Evolutionary conservation across 2,113 vertebrate genomes (phyloP).

Genomic region (Hirundichthys speculiger): DNA sequence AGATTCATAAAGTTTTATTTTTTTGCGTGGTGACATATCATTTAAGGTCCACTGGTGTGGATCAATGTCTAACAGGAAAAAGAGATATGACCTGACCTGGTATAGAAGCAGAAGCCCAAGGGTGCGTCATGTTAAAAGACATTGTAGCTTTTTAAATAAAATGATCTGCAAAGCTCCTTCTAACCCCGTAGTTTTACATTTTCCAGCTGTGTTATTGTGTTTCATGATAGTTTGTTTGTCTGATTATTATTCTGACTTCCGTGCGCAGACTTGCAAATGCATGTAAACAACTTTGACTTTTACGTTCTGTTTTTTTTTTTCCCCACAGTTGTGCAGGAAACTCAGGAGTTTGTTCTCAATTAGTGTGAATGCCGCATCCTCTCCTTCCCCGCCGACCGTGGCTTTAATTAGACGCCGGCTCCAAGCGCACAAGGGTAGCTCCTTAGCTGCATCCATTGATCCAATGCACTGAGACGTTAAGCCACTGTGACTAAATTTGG

Average conservation of each 20-base stretch:
- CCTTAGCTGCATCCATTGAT: conserved; percentile 49
- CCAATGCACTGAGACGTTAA: conserved; percentile 20
- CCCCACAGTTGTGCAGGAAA: not conserved
- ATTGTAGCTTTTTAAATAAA: too few relatives aligned
- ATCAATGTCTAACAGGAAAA: too few relatives aligned
- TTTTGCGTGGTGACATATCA: too few relatives aligned
- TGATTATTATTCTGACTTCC: not conserved
- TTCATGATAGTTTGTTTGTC: conserved; percentile 9
- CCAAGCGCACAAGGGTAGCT: conserved; percentile 27
- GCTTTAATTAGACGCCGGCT: conserved; percentile 50
- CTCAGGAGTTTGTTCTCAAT: conserved; percentile 6
- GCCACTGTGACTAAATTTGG: conserved; percentile 60
- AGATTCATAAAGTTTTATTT: too few relatives aligned
- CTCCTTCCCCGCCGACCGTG: conserved; percentile 3
- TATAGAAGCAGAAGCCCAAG: too few relatives aligned
- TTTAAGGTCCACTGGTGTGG: too few relatives aligned
- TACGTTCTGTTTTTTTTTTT: conserved; percentile 11
- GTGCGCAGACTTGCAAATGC: conserved; percentile 5
- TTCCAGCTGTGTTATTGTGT: not conserved
- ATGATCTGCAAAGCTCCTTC: too few relatives aligned
- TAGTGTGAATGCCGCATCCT: conserved; percentile 22
- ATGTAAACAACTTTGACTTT: conserved; percentile 5
- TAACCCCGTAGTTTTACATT: not conserved
- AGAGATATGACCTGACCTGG: too few relatives aligned
- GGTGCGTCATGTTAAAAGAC: too few relatives aligned